A percentile compares a stretch with the other conserved stretches of the same genome.
These are phyloP conservation scores for Ecliptopera silaceata DNA, from an alignment of 2,888 invertebrate genomes.

Conservation along the genomic window DNA sequence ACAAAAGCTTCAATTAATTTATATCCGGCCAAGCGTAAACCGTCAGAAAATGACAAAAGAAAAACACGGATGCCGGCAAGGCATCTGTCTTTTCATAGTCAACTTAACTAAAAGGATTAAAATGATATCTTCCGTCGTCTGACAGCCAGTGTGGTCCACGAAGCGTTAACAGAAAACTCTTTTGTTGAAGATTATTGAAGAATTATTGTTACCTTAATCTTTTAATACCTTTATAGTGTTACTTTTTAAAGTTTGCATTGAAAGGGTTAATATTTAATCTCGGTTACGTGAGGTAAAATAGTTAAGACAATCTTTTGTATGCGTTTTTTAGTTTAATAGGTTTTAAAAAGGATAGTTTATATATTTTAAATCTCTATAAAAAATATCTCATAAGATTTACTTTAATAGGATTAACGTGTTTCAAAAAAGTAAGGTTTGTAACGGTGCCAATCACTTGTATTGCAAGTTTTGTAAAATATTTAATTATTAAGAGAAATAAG, in stretches of 20 bases:
- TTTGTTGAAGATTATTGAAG: conserved; percentile 67
- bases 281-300: conserved; percentile 66
- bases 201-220: conserved; percentile 78
- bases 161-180: conserved; percentile 75
- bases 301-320: conserved; percentile 61
- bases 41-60: conserved; percentile 68
- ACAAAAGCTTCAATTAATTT: conserved; percentile 51
- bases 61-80: conserved; percentile 67
- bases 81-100: conserved; percentile 81
- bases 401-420: conserved; percentile 11
- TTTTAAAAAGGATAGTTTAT: conserved; percentile 44
- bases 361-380: conserved; percentile 19
- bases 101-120: conserved; percentile 84
- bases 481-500: background rate
- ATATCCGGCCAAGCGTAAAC: conserved; percentile 57
- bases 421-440: background rate
- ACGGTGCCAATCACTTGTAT: background rate
- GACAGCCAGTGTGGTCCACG: conserved; percentile 79
- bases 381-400: no score
- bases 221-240: conserved; percentile 80
- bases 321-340: conserved; percentile 48
- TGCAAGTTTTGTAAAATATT: background rate
- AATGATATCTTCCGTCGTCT: conserved; percentile 81
- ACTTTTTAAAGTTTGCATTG: conserved; percentile 79
- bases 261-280: conserved; percentile 79